Percentiles rank a stretch among this genome's conserved stretches.
Evolutionary conservation across 2,113 vertebrate species (phyloP).

Genomic region (Pachycephala philippinensis): DNA sequence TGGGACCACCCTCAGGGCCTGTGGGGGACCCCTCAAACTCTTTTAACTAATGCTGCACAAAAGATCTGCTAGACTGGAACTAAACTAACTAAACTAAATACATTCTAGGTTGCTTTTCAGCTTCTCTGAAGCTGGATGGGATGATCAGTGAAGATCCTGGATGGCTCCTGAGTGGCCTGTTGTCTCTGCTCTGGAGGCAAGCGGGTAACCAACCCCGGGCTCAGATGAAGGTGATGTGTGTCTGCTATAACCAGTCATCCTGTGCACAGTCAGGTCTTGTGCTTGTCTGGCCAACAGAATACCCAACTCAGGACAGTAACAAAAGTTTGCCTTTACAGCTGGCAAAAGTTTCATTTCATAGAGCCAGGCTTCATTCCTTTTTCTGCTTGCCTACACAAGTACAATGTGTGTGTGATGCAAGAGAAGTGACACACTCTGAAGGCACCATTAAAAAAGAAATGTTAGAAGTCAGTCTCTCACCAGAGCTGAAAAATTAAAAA

Average conservation of each 20-base stretch:
- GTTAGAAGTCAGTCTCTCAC: background rate
- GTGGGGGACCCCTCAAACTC: no score
- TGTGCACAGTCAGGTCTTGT: background rate
- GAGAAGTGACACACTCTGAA: background rate
- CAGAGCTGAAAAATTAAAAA: slow-evolving; percentile 39
- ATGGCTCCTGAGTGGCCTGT: accelerated
- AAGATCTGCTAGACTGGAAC: background rate
- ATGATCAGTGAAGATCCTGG: accelerated
- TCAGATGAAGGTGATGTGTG: accelerated
- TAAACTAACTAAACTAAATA: background rate
- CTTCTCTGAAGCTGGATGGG: background rate
- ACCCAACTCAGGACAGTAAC: accelerated
- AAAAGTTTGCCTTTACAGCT: background rate
- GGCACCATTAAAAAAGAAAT: background rate
- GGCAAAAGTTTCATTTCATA: background rate
- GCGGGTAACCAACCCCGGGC: accelerated
- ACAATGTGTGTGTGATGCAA: background rate
- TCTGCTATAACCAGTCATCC: background rate
- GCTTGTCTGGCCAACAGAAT: background rate
- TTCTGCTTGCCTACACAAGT: background rate
- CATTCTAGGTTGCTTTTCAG: background rate
- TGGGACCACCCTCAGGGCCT: background rate
- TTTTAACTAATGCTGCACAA: no score
- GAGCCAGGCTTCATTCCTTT: background rate
- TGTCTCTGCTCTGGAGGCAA: background rate